These are phyloP conservation scores for Thamnophis elegans DNA, from an alignment of 2,797 vertebrate genomes.

Conservation along the genomic window DNA sequence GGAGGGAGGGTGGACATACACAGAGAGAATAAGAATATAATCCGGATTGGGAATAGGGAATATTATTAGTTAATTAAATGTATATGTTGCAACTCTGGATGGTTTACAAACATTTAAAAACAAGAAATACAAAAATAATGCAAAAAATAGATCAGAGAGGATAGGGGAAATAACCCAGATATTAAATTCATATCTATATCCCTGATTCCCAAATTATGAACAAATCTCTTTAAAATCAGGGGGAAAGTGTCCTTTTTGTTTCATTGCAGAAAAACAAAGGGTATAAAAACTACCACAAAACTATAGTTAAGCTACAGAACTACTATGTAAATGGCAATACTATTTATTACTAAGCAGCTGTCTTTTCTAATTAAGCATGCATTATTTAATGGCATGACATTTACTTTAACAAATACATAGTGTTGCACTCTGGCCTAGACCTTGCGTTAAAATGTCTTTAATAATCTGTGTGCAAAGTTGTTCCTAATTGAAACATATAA, in stretches of 20 bases:
- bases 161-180: neutral
- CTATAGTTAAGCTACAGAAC: neutral
- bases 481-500: constrained; percentile 12
- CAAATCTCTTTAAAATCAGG: neutral
- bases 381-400: constrained; percentile 37
- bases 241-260: neutral
- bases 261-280: neutral
- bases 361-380: constrained; percentile 56
- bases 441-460: constrained; percentile 33
- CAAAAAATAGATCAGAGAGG: neutral
- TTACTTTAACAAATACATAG: constrained; percentile 39
- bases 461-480: constrained; percentile 15
- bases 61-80: neutral
- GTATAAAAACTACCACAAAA: neutral
- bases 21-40: neutral
- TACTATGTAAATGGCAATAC: neutral
- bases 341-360: constrained; percentile 38
- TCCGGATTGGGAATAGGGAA: neutral
- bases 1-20: neutral
- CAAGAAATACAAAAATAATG: neutral
- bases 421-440: neutral
- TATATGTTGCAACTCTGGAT: neutral
- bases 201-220: neutral
- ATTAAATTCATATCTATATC: neutral
- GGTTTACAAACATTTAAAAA: neutral